These are phyloP conservation scores for Vidua macroura DNA, from an alignment of 2,113 vertebrate species.

Conservation along the genomic window DNA sequence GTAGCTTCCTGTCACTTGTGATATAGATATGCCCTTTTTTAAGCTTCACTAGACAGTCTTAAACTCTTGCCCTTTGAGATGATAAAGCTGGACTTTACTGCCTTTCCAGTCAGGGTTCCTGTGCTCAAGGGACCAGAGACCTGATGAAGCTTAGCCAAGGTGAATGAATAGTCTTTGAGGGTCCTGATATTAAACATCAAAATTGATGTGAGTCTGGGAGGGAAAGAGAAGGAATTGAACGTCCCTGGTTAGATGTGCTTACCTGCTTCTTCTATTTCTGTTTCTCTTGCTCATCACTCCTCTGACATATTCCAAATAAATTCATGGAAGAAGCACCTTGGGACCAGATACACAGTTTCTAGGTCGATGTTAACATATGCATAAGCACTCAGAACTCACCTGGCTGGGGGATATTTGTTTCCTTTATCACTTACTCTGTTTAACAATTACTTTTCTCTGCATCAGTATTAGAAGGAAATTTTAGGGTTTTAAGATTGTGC, in stretches of 20 bases:
- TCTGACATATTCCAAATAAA: background rate
- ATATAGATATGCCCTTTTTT: background rate
- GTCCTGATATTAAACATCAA: background rate
- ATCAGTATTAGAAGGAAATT: background rate
- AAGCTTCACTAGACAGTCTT: background rate
- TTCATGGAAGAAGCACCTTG: background rate
- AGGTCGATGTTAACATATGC: background rate
- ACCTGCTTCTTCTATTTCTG: background rate
- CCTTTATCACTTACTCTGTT: background rate
- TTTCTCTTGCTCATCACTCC: background rate
- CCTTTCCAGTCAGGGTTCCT: background rate
- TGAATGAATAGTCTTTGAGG: background rate
- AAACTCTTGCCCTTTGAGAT: background rate
- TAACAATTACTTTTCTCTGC: background rate
- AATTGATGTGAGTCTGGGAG: accelerated
- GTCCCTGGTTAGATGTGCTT: background rate
- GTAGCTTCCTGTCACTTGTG: background rate
- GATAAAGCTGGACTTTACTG: background rate
- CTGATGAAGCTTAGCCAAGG: background rate
- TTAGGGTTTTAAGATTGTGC: background rate
- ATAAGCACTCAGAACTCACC: background rate
- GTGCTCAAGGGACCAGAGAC: background rate
- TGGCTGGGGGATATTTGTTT: background rate
- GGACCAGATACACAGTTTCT: background rate
- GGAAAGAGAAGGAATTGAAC: background rate